A percentile compares a stretch with the other conserved stretches of the same genome.
These are phyloP conservation scores for Tolmerus cingulatus DNA, from an alignment of 2,888 invertebrate genomes.

Conservation along the genomic window DNA sequence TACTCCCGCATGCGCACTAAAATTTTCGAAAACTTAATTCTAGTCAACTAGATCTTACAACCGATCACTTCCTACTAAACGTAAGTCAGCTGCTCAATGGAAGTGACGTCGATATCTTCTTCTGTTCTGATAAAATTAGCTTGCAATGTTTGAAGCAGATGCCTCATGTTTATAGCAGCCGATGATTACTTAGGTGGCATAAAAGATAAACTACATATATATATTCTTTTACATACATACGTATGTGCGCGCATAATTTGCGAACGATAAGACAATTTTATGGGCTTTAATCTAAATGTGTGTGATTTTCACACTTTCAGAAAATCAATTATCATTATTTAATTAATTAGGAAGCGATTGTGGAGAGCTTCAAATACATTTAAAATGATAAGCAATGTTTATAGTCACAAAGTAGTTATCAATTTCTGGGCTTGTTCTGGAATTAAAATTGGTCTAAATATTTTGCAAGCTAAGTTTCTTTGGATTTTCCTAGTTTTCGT, in stretches of 20 bases:
- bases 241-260: background rate
- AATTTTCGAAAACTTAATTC: background rate
- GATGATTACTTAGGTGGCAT: background rate
- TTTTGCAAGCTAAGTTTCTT: too few species aligned
- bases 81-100: background rate
- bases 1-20: background rate
- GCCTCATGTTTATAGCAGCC: background rate
- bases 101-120: constrained; percentile 24
- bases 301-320: background rate
- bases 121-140: constrained; percentile 27
- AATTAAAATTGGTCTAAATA: background rate
- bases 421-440: background rate
- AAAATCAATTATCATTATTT: background rate
- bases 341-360: background rate
- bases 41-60: background rate
- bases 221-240: background rate
- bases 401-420: background rate
- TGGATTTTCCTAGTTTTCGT: too few species aligned
- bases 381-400: background rate
- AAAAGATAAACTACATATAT: background rate
- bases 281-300: background rate
- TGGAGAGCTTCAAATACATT: background rate
- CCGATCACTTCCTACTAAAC: constrained; percentile 9
- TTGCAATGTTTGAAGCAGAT: background rate
- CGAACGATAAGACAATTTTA: background rate